phyloP scores from a whole-genome alignment of 2,888 invertebrate species.

The Actias luna region DNA sequence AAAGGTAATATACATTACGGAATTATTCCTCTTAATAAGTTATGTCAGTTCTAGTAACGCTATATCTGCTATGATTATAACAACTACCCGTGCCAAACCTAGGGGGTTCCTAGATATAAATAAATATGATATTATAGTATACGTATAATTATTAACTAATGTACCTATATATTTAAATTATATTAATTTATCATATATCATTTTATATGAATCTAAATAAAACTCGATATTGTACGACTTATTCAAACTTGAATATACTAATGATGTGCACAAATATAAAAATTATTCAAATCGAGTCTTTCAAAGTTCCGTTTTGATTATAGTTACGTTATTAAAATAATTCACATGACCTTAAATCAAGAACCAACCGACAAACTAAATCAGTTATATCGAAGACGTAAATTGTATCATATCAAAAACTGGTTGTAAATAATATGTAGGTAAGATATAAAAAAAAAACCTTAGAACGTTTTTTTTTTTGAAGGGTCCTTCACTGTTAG shows the following conservation, averaged over 20 bases:
- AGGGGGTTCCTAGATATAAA: neutral
- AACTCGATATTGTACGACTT: neutral
- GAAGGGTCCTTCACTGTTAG: no score
- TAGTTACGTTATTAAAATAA: slow-evolving; percentile 33
- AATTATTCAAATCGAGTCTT: slow-evolving; percentile 21
- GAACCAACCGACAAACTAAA: slow-evolving; percentile 28
- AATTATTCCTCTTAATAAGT: no score
- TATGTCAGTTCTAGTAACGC: no score
- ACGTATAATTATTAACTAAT: neutral
- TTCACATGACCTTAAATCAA: slow-evolving; percentile 40
- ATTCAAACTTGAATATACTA: slow-evolving; percentile 15
- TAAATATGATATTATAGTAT: neutral
- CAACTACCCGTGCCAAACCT: neutral
- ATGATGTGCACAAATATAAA: slow-evolving; percentile 18
- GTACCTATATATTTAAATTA: neutral
- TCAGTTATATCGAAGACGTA: slow-evolving; percentile 13
- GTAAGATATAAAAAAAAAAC: neutral
- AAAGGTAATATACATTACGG: no score
- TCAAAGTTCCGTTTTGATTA: slow-evolving; percentile 35
- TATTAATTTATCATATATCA: neutral
- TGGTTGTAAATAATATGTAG: no score
- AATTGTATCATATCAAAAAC: neutral
- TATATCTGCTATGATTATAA: neutral
- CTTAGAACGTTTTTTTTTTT: no score
- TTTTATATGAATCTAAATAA: neutral